Conservation (phyloP, 2,888 invertebrate genomes). For the Empis livida region DNA sequence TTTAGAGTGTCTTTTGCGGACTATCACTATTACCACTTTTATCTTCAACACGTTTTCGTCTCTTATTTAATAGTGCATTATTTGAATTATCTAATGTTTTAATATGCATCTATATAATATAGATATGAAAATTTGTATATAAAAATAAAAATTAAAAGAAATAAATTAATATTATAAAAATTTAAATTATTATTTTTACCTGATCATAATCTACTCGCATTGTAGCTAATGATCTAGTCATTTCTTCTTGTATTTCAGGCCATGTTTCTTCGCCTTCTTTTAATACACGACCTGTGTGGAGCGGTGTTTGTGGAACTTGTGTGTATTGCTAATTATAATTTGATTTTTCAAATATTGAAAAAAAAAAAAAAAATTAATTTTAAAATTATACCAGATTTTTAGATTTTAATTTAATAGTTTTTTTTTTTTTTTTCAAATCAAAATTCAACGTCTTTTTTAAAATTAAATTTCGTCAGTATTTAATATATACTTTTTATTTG, state of each 20-base stretch:
- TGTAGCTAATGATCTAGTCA: constrained; percentile 93
- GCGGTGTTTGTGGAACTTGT: constrained; percentile 87
- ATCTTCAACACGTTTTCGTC: constrained; percentile 44
- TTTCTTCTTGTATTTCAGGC: constrained; percentile 98
- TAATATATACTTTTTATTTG: no score
- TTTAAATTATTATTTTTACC: constrained; percentile 34
- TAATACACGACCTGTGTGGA: constrained; percentile 79
- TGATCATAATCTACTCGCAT: constrained; percentile 98
- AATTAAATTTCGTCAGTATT: no score
- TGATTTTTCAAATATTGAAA: no score
- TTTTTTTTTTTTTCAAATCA: no score
- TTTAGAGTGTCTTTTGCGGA: not conserved
- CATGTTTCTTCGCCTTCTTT: constrained; percentile 86
- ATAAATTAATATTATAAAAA: not conserved
- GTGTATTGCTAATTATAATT: constrained; percentile 43
- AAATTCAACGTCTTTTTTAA: no score
- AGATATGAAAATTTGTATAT: constrained; percentile 14
- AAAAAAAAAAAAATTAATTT: no score
- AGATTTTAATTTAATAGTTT: no score
- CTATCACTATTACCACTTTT: constrained; percentile 4
- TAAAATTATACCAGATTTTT: no score
- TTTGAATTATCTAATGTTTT: constrained; percentile 88
- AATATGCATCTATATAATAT: constrained; percentile 81
- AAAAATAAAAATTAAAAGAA: not conserved
- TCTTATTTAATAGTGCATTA: constrained; percentile 80